Base-by-base conservation (phyloP, 2,797 vertebrate genomes). In the Acrossocheilus fasciatus region DNA sequence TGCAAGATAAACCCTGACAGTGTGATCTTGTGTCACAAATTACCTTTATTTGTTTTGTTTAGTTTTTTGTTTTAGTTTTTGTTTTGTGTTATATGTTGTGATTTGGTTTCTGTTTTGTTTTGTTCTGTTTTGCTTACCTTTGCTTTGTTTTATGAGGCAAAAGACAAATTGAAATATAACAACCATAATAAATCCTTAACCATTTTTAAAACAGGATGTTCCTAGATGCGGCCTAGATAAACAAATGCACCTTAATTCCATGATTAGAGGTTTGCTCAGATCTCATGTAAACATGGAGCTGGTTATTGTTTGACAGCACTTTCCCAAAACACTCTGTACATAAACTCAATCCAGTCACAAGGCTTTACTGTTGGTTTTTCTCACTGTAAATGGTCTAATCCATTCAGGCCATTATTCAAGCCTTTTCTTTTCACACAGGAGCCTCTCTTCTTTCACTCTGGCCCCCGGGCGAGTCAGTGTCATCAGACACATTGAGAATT, bases 401-500 rank as follows among this genome's bases (percentile, higher is more conserved):
- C 41, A 43, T 87, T 88, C 39, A 34, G 26, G 6, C 76, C 72
- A 74, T 77, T 77, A 84, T 70, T 74, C 52, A 52, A 41, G 57
- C 34, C 64, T 88, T 86, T 85, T 83, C 77, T 76, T 76, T 74
- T 82, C 81, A 85, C 45, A 86, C 78, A 90, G 84, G 66, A 68
- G 45, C 50, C 30, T 78, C 82, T 86, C 52, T 88, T 88, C 83
- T 90, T 89, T 73, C 88, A 78, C 59, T 45, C 30, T 90, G 91
- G 92, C 93, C 95, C 91, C 20, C 88, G 89, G 93, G 94, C 92
- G 36, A 92, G 89, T 80, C 43, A 87, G 87, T 92, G 94, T 95
- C 94, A 95, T 93, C 94, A 95, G 95, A 95, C 91, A 91, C 91
- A 92, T 83, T 73, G 59, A 80, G 66, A 79, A 54, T 52, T 72